These are phyloP conservation scores for Drosophila buzzatii DNA, from an alignment of 2,888 invertebrate species.

Conservation along the genomic window DNA sequence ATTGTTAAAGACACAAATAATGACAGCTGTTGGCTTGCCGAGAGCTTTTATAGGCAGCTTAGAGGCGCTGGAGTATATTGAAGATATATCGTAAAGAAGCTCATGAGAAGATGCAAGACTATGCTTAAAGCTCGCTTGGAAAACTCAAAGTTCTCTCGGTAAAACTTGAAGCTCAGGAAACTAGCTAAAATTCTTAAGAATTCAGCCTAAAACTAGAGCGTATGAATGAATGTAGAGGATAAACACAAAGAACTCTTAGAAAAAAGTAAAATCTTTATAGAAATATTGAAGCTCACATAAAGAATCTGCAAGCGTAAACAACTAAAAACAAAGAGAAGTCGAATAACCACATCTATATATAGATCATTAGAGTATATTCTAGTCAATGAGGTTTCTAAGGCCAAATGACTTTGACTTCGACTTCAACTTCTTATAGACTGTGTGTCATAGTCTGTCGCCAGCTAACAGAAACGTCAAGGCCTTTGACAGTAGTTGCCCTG, in stretches of 20 bases:
- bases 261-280: background rate
- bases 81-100: background rate
- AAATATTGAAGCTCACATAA: background rate
- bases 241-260: too few species aligned
- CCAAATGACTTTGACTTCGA: background rate
- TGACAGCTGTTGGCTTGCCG: background rate
- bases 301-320: background rate
- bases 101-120: background rate
- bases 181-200: background rate
- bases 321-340: too few species aligned
- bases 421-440: background rate
- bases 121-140: background rate
- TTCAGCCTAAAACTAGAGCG: background rate
- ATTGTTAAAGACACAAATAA: background rate
- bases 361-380: background rate
- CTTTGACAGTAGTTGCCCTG: conserved; percentile 11
- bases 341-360: background rate
- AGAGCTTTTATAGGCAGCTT: background rate
- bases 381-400: background rate
- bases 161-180: background rate
- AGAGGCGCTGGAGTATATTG: background rate
- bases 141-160: background rate
- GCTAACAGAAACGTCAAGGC: conserved; percentile 11
- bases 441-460: background rate
- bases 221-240: too few species aligned